Conservation (phyloP, 2,113 vertebrate genomes). For the Cyanoramphus novaezelandiae region DNA sequence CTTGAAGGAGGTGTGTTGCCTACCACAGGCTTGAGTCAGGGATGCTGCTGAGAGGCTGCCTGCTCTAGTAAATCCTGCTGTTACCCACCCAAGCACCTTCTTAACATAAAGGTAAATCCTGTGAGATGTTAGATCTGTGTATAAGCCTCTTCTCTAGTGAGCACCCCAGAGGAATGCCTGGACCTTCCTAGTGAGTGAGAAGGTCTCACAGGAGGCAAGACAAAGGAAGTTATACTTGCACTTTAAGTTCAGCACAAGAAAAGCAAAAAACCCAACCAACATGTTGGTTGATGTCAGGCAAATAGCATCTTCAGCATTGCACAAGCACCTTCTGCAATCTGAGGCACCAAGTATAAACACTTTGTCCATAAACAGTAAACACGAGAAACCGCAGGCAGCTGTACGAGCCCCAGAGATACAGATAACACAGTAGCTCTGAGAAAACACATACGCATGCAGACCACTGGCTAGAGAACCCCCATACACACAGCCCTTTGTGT, state of each 20-base stretch:
- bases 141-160: neutral
- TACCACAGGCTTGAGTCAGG: neutral
- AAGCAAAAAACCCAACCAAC: neutral
- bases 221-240: neutral
- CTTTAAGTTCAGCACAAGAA: neutral
- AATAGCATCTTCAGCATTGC: neutral
- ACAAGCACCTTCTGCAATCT: neutral
- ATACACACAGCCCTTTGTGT: no score
- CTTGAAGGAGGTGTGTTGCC: neutral
- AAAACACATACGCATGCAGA: neutral
- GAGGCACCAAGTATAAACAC: neutral
- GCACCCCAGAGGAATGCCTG: neutral
- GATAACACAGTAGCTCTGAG: neutral
- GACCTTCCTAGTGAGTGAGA: neutral
- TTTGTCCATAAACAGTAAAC: neutral
- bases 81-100: neutral
- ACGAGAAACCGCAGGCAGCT: neutral
- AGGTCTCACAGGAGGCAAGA: neutral
- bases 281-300: accelerated
- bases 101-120: neutral
- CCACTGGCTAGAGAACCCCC: neutral
- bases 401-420: neutral
- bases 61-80: neutral
- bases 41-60: neutral
- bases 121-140: neutral